phyloP scores from a whole-genome alignment of 2,797 vertebrate genomes.

The Urocyon cinereoargenteus region DNA sequence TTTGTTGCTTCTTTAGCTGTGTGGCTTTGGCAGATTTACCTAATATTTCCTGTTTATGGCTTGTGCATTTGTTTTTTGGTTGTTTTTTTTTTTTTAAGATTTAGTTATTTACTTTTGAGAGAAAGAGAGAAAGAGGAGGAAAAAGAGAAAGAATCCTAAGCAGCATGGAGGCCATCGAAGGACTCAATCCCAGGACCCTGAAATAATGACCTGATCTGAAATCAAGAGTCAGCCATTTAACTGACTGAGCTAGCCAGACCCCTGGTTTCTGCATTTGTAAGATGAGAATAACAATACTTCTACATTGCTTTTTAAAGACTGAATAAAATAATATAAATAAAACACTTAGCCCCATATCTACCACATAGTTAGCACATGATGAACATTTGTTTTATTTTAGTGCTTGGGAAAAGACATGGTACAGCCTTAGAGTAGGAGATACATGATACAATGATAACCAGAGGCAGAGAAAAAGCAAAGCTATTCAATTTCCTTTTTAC shows the following conservation, averaged over 20 bases:
- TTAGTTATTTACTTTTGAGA: background rate
- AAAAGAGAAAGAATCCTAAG: background rate
- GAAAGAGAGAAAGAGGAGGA: background rate
- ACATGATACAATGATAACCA: background rate
- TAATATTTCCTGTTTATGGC: background rate
- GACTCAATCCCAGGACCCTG: background rate
- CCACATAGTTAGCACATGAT: background rate
- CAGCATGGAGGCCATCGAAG: background rate
- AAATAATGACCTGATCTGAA: background rate
- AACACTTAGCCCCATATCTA: background rate
- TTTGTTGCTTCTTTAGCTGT: background rate
- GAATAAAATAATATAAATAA: background rate
- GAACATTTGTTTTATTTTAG: constrained; percentile 11
- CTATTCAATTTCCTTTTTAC: background rate
- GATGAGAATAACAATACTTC: background rate
- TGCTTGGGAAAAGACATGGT: background rate
- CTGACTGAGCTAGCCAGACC: background rate
- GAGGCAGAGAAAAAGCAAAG: background rate
- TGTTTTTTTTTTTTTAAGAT: background rate
- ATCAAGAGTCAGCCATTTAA: background rate
- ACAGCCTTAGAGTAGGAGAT: background rate
- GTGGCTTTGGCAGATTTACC: background rate
- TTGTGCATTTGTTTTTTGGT: background rate
- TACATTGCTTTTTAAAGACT: background rate
- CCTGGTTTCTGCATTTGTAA: background rate